Base-by-base conservation (phyloP, 2,888 invertebrate genomes). In the Byasa hedistus region DNA sequence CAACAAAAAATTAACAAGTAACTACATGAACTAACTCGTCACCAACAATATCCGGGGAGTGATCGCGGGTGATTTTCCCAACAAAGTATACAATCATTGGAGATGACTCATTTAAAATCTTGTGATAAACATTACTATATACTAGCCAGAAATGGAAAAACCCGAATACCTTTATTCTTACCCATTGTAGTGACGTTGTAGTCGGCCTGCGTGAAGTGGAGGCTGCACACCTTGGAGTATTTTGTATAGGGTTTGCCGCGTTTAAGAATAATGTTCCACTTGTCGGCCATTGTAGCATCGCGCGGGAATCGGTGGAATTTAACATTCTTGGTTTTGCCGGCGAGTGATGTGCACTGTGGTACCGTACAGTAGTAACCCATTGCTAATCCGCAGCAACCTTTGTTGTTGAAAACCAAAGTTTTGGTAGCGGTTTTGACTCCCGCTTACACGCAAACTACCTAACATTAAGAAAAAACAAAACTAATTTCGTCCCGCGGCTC, bases 291-390 rank as follows among this genome's bases (percentile, higher is more conserved):
- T 39, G 73, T 72, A 52, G 61, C 70, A 72, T 92, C 91, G 71
- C 89, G 84, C 22, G 92, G 92, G 73, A 92, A 92, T 71, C 87
- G 86, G 77, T 92, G 92, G 76, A 92, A 92, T 74, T 90, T 90
- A 77, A 92, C 92, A 75, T 92, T 92, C 78, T 92, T 92, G 78
- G 92, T 89, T 81, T 91, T 92, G 82, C 92, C 92, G 86, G 92
- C 92, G 71, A 92, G 85, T 69, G 92, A 92, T 61, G 92, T 92
- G 79, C 92, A 92, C 81, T 91, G 92, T 71, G 92, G 92, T 71
- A 92, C 92, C 19, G 92, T 92, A 75, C 92, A 92, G 82, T 92
- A 92, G 83, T 92, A 92, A 82, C 91, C 91, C 92, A 92, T 92
- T 78, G 81, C 85, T 72, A 71, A 71, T 72, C 70, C 65, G 71